A percentile compares a stretch with the other conserved stretches of the same genome.
phyloP scores from a whole-genome alignment of 2,888 invertebrate genomes.

The Frankliniella fusca region DNA sequence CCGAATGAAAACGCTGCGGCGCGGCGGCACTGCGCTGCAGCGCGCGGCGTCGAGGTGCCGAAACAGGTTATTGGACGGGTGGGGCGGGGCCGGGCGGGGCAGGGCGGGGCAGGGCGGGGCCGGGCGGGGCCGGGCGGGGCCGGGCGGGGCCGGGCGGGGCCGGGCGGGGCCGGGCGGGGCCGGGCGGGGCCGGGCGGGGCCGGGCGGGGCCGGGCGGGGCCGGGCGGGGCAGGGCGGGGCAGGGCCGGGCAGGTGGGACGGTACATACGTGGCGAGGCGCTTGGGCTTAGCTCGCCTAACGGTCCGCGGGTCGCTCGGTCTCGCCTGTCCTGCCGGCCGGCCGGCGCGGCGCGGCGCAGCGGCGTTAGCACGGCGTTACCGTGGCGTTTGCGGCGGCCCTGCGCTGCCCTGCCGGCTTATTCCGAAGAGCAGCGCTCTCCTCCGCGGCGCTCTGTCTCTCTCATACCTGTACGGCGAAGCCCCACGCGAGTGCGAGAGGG shows the following conservation, averaged over 20 bases:
- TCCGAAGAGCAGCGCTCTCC: background rate
- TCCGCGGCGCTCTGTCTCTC: no score
- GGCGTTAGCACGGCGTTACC: background rate
- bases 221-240: no score
- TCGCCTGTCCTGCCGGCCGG: background rate
- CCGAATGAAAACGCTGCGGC: no score
- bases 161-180: background rate
- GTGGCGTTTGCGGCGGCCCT: background rate
- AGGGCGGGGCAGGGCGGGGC: background rate
- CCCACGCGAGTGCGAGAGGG: no score
- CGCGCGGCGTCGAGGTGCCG: slow-evolving; percentile 9
- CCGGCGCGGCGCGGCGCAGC: background rate
- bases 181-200: no score
- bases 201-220: no score
- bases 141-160: no score
- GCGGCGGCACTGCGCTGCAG: no score
- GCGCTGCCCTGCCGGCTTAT: no score
- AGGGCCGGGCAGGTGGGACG: background rate
- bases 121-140: no score
- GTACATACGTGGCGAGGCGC: no score
- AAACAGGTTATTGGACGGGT: slow-evolving; percentile 4
- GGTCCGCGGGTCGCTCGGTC: background rate
- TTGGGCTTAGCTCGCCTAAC: background rate
- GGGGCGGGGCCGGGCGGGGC: background rate
- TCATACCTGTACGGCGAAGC: no score